Base-by-base conservation (phyloP, 92 coral and sea anemone species). In the Zoanthus solanderi region DNA sequence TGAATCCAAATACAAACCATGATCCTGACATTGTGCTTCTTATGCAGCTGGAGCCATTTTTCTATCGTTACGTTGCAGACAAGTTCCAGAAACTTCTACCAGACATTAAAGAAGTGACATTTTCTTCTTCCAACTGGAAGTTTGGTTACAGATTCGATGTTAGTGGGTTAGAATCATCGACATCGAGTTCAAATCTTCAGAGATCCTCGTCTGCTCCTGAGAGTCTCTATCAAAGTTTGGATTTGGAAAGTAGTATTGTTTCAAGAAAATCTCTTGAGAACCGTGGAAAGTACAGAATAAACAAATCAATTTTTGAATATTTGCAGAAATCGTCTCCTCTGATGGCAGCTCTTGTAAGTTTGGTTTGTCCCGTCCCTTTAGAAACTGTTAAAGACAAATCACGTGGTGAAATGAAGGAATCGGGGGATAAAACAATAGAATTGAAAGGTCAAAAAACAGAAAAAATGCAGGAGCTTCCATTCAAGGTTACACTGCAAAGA, bases 111-210 rank as follows among this genome's bases (percentile, higher is more conserved):
- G 94, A 88, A 50, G 91, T 97, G 63, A 78, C 91, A 1, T 97
- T 94, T 53, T 79, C 90, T 0, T 97, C 99, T 4, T 96, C 89
- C 83, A 94, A 95, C 79, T 97, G 99, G 99, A 88, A 65, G 30
- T 92, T 97, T 80, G 98, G 98, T 3, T 97, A 94, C 91, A 87
- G 78, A 72, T 97, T 97, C 80, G 98, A 93, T 60, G 46, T 85
- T 23, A 71, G 90, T 14, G 23, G 84, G 32, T 84, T 91, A 31
- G 95, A 93, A 63, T 88, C 84, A 31, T 93, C 96, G 13, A 84
- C 87, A 29, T 93, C 98, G 57, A 88, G 87, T 83, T 89, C 96
- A 8, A 90, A 34, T 79, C 83, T 93, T 63, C 93, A 84, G 28
- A 90, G 91, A 6, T 91, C 98, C 3, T 89, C 78, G 32, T 95